These are phyloP conservation scores for Harpalus rubripes DNA, from an alignment of 2,888 invertebrate genomes.

Conservation along the genomic window DNA sequence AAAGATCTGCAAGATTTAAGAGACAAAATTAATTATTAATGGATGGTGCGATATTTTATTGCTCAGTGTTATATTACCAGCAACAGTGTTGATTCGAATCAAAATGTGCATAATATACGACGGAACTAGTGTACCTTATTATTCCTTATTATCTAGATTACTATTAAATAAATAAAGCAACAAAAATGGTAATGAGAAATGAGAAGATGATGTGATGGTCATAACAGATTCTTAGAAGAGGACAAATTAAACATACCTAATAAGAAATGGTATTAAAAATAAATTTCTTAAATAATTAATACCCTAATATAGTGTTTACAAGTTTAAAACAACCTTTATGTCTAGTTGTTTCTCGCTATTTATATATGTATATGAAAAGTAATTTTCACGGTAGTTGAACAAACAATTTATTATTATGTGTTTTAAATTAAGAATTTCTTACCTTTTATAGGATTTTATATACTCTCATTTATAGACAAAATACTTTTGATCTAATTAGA, in stretches of 20 bases:
- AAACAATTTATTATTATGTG: background rate
- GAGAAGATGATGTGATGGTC: too few relatives aligned
- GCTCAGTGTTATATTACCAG: background rate
- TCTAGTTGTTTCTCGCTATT: background rate
- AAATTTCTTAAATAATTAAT: background rate
- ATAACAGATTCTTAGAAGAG: too few relatives aligned
- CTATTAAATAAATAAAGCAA: too few relatives aligned
- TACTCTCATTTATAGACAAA: background rate
- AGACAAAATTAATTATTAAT: slow-evolving; percentile 4
- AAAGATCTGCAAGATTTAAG: background rate
- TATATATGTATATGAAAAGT: background rate
- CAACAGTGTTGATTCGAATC: background rate
- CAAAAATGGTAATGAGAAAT: too few relatives aligned
- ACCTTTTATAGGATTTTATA: background rate
- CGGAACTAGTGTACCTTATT: too few relatives aligned
- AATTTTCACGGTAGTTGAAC: background rate
- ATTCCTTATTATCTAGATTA: too few relatives aligned
- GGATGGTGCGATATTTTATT: background rate
- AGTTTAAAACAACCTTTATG: background rate
- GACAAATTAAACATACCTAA: too few relatives aligned
- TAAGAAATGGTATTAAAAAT: too few relatives aligned
- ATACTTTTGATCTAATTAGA: background rate
- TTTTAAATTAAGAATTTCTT: slow-evolving; percentile 2
- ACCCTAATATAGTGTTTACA: background rate
- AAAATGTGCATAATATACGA: background rate